phyloP scores from a whole-genome alignment of 2,888 invertebrate species.

The Leptinotarsa rubiginosa region DNA sequence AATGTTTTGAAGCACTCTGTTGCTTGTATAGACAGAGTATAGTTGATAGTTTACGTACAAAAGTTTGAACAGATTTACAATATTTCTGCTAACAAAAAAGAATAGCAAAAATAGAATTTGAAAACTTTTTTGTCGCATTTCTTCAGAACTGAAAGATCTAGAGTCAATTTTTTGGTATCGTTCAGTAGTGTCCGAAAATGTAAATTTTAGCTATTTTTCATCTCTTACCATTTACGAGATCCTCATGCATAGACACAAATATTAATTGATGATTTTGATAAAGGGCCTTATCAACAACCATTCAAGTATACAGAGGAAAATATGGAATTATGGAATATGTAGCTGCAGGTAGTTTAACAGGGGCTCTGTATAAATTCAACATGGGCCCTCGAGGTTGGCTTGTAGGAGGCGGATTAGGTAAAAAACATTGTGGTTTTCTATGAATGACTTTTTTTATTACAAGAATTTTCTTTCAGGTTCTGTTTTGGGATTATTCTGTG shows the following conservation, averaged over 20 bases:
- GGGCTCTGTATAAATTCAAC: conserved; percentile 75
- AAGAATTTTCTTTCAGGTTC: conserved; percentile 67
- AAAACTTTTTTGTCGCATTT: no score
- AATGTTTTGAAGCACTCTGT: no score
- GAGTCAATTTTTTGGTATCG: no score
- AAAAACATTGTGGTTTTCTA: conserved; percentile 21
- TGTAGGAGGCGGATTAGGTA: conserved; percentile 77
- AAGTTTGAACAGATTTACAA: no score
- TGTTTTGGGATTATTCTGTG: conserved; percentile 73
- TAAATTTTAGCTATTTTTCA: no score
- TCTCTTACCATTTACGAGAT: no score
- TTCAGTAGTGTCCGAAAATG: no score
- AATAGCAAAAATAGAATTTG: no score
- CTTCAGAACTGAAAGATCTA: no score
- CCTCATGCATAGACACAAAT: neutral
- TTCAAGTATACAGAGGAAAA: conserved; percentile 77
- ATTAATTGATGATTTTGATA: conserved; percentile 52
- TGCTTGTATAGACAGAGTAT: no score
- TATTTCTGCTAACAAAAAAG: no score
- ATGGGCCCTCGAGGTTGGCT: conserved; percentile 76
- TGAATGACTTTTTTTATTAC: neutral
- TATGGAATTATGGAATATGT: conserved; percentile 76
- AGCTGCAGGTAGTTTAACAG: conserved; percentile 74
- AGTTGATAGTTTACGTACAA: no score
- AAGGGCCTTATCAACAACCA: conserved; percentile 74